A percentile compares a stretch with the other conserved stretches of the same genome.
Conservation (phyloP, 2,113 vertebrate species). For the Chrysochloris asiatica region DNA sequence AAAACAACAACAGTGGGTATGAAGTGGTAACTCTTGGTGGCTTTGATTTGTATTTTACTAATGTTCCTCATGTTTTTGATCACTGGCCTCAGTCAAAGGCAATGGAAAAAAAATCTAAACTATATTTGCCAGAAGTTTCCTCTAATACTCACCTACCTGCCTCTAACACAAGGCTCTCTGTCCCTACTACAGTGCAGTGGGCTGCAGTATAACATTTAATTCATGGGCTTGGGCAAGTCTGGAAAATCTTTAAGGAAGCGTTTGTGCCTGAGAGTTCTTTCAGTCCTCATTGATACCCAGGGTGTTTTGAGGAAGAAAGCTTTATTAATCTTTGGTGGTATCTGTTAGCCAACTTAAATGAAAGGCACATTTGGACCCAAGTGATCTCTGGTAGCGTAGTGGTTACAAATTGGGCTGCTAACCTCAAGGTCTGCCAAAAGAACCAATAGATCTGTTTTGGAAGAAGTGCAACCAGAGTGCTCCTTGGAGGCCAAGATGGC, state of each 20-base stretch:
- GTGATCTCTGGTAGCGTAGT: no score
- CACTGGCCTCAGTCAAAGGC: slow-evolving; percentile 29
- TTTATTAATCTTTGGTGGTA: slow-evolving; percentile 1
- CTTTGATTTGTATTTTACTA: slow-evolving; percentile 46
- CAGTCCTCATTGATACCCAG: slow-evolving; percentile 10
- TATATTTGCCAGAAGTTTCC: slow-evolving; percentile 41
- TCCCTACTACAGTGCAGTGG: neutral
- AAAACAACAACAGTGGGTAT: no score
- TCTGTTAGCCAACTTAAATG: neutral
- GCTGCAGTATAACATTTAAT: neutral
- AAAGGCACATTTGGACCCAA: slow-evolving; percentile 23
- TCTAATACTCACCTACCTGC: neutral
- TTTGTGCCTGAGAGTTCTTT: slow-evolving; percentile 33
- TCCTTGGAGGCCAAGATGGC: no score
- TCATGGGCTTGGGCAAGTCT: slow-evolving; percentile 14
- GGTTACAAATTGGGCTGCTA: no score
- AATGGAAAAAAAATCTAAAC: slow-evolving; percentile 26
- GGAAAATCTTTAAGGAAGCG: slow-evolving; percentile 34
- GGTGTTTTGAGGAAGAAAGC: neutral
- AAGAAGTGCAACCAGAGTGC: no score
- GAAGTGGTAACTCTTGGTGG: no score
- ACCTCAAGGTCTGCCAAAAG: no score
- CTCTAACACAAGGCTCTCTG: neutral
- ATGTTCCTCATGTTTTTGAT: slow-evolving; percentile 25
- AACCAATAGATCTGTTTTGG: no score